Evolutionary conservation across 2,113 vertebrate genomes (phyloP).

Genomic region (Labeo rohita): DNA sequence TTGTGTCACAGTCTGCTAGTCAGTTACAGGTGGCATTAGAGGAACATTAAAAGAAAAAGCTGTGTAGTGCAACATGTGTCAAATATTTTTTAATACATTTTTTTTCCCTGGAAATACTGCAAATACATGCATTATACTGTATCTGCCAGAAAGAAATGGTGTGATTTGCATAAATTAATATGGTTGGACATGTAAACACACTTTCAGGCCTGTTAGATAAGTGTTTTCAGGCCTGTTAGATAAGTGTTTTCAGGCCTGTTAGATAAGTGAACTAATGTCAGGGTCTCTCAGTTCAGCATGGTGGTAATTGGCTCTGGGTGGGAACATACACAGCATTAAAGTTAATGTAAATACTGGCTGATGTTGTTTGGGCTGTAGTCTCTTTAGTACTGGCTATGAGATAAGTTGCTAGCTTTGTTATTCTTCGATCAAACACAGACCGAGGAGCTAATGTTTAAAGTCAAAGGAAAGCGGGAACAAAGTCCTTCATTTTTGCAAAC

Average conservation of each 20-base stretch:
- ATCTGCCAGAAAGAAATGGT: neutral
- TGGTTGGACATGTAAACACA: neutral
- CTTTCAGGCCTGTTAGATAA: neutral
- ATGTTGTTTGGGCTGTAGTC: slow-evolving; percentile 63
- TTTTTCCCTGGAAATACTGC: neutral
- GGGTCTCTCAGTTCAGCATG: neutral
- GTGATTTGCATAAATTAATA: neutral
- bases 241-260: neutral
- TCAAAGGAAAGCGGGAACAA: slow-evolving; percentile 44
- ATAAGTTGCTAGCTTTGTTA: slow-evolving; percentile 66
- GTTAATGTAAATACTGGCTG: slow-evolving; percentile 57
- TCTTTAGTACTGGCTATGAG: slow-evolving; percentile 55
- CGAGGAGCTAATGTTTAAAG: slow-evolving; percentile 20
- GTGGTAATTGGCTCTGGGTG: slow-evolving; percentile 58
- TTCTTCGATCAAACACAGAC: slow-evolving; percentile 61
- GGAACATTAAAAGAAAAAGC: neutral
- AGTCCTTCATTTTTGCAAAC: slow-evolving; percentile 36
- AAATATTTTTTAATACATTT: neutral
- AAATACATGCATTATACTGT: neutral
- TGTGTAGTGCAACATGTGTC: neutral
- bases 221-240: neutral
- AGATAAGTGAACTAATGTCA: neutral
- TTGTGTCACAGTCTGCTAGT: neutral
- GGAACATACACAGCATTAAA: slow-evolving; percentile 66
- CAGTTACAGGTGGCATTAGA: neutral